Evolutionary conservation across 2,797 vertebrate genomes (phyloP), one percentile per base, ranked within the genome.

Genomic region (Ataeniobius toweri): DNA sequence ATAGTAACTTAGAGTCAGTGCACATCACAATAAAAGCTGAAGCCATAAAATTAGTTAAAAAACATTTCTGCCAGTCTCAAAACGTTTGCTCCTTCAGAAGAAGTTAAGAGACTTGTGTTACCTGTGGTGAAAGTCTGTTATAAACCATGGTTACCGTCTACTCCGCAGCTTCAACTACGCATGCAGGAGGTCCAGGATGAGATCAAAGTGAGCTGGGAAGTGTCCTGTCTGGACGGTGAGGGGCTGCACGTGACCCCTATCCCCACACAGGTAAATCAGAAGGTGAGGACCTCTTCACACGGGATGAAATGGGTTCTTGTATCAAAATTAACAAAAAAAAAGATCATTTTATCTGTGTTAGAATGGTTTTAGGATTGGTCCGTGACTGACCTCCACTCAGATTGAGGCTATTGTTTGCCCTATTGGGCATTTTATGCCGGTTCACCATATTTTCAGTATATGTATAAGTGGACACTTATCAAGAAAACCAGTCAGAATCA

Each of bases 191-290:
- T 91, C 85, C 92, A 89, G 14, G 94, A 96, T 48, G 93, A 96
- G 84, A 91, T 99, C 65, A 94, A 87, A 82, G 89, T 98, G 76
- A 93, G 86, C 76, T 99, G 98, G 98, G 88, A 91, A 31, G 92
- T 97, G 88, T 87, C 94, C 80, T 89, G 92, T 0, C 53, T 93
- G 20, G 75, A 95, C 9, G 91, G 94, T 9, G 93, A 80, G 72
- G 91, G 95, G 85, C 86, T 98, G 73, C 93, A 95, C 79, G 85
- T 98, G 82, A 94, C 90, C 1, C 95, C 96, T 71, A 84, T 36
- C 59, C 85, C 74, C 16, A 85, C 69, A 20, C 94, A 94, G 96
- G 98, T 98, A 92, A 92, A 18, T 12, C 51, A 3, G 20, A 22
- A 10, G 4, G 20, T 1, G 26, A 31, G 31, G 14, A 18, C 16